Evolutionary conservation across 1,140 invertebrate species (phyloP).

Genomic region (Dendroctonus ponderosae): DNA sequence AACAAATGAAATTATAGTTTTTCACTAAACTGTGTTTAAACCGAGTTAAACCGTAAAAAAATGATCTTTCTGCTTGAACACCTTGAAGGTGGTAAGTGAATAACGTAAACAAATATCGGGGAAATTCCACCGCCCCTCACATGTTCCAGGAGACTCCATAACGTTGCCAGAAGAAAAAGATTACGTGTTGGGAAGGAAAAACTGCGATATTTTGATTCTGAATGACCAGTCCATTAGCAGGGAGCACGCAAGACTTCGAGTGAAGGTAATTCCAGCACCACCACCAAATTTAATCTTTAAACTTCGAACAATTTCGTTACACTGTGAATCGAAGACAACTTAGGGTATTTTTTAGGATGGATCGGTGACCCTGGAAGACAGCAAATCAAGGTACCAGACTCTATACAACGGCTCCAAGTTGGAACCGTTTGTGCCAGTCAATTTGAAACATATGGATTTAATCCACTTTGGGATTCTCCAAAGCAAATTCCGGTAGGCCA

Average conservation of each 20-base stretch:
- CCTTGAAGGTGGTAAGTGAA: slow-evolving; percentile 1
- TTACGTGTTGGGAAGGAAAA: slow-evolving; percentile 37
- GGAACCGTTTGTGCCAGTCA: slow-evolving; percentile 39
- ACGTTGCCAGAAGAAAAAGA: slow-evolving; percentile 22
- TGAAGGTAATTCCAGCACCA: slow-evolving; percentile 29
- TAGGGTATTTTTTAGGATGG: slow-evolving; percentile 34
- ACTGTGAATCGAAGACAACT: too few relatives aligned
- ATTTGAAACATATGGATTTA: slow-evolving; percentile 51
- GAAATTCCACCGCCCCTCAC: not conserved
- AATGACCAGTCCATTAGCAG: slow-evolving; percentile 40
- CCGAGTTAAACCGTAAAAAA: not conserved
- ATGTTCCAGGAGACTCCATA: slow-evolving; percentile 23
- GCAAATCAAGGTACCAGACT: slow-evolving; percentile 58
- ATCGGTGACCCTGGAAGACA: slow-evolving; percentile 51
- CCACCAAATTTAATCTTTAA: not conserved
- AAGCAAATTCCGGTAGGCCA: slow-evolving; percentile 44
- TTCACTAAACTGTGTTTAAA: too few relatives aligned
- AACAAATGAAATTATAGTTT: too few relatives aligned
- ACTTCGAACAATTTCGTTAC: too few relatives aligned
- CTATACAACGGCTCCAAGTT: slow-evolving; percentile 52
- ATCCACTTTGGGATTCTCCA: slow-evolving; percentile 57
- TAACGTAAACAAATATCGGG: not conserved
- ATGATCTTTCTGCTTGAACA: slow-evolving; percentile 12
- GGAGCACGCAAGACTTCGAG: slow-evolving; percentile 33
- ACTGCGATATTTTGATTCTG: slow-evolving; percentile 37